Evolutionary conservation across 2,888 invertebrate genomes (phyloP), one percentile per base, ranked within the genome.

Genomic region (Tetropium fuscum): DNA sequence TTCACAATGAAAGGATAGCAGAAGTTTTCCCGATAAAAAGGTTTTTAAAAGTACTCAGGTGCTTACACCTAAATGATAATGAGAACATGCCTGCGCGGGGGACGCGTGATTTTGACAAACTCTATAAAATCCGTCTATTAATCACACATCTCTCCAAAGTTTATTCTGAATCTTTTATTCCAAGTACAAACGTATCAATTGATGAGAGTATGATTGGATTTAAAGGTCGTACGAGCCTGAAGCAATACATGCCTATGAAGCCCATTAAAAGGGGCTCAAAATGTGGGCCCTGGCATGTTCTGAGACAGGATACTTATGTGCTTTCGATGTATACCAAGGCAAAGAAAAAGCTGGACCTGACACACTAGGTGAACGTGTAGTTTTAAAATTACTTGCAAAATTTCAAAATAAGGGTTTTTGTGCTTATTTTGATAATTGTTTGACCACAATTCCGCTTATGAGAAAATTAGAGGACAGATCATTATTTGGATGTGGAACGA

Each of bases 381-480:
- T 75, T 36, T 48, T 66, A 30, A 66, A 73, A 60, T 54, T 76
- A 22, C 56, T 60, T 32, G 59, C 62, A 44, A 55, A 57, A 34
- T 71, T 72, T 16, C 51, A 68, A 58, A 55, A 49, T 38, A 60
- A 60, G 47, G 68, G 71, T 20, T 72, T 63, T 58, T 71, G 66
- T 36, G 36, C 73, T 4, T 74, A 64, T 60, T 75, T 76, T 63
- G 74, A 73, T 53, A 70, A 69, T 53, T 74, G 71, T 67, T 76
- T 74, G 54, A 63, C 71, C n/a, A 64, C 60, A 51, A 60, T 74
- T 25, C 62, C 68, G 15, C 58, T 76, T n/a, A 53, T 74, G 47
- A 27, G 58, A 36, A 63, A 66, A 48, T 60, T 75, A 7, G 41
- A 59, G 40, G 44, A 66, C 13, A 61, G 64, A 20, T 44, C 62